Evolutionary conservation across 2,113 vertebrate genomes (phyloP), one percentile per base, ranked within the genome.

Genomic region (Glaucomys volans): DNA sequence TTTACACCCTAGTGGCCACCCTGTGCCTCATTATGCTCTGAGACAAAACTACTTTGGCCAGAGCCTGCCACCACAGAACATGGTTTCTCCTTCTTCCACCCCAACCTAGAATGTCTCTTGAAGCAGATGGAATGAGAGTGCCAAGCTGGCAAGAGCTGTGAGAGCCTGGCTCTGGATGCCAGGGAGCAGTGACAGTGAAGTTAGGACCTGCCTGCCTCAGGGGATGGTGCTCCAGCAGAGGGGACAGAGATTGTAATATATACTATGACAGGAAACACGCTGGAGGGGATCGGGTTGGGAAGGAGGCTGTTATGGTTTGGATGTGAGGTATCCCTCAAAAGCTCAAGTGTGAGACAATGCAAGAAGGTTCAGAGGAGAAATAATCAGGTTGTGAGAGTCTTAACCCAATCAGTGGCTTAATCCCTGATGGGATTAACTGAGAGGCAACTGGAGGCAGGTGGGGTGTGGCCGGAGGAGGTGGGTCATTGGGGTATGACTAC

Each of bases 11-110:
- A 59, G 17, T 59, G 17, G 32, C 47, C 20, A 47, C 17, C 11
- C 17, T 35, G 32, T n/a, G 47, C 16, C 18, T 26, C 26, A 20
- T 9, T 24, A 12, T 4, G 14, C 26, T 67, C 30, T 71, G 52
- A 24, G 26, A 93, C 7, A 83, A 96, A 95, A 69, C 14, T 90
- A 69, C 28, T 85, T 86, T 44, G 18, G 50, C n/a, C 40, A 14
- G 18, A 24, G 66, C 1, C 50, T 69, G 80, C n/a, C 14, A 40
- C 3, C 18, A 35, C 37, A 80, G 42, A 52, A 35, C n/a, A 40
- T 40, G 10, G 14, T 16, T 77, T 44, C 26, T 66, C 12, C 52
- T 18, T 95, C 28, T 30, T 24, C 88, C 16, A 17, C 13, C 93
- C 22, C n/a, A 85, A 64, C 20, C 54, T 54, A 74, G 40, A 77